These are phyloP conservation scores for Chrysolina oricalcia DNA, from an alignment of 2,888 invertebrate species.

Conservation along the genomic window DNA sequence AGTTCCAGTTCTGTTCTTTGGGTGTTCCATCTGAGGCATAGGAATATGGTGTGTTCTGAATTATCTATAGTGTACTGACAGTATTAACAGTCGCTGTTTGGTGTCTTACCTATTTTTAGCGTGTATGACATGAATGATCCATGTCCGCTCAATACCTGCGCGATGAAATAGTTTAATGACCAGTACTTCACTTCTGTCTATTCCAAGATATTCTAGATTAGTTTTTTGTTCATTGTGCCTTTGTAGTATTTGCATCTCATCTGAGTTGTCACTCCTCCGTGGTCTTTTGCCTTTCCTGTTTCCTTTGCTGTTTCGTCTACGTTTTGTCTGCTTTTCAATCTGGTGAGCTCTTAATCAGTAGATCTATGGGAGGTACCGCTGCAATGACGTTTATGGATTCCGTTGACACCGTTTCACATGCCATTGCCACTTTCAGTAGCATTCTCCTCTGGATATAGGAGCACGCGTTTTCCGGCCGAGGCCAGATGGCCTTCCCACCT, in stretches of 20 bases:
- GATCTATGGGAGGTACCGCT: constrained; percentile 21
- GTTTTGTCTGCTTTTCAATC: neutral
- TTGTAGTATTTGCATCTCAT: neutral
- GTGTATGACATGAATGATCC: constrained; percentile 4
- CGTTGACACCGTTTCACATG: constrained; percentile 24
- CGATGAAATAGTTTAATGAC: constrained; percentile 1
- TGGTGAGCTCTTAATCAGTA: neutral
- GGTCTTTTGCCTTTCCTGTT: neutral
- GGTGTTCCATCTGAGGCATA: no score
- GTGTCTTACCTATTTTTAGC: neutral
- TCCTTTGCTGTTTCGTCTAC: neutral
- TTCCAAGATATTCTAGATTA: neutral
- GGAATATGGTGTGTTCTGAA: no score
- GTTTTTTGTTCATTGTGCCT: constrained; percentile 30
- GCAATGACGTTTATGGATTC: constrained; percentile 27
- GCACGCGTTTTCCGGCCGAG: no score
- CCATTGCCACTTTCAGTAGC: constrained; percentile 1
- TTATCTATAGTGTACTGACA: no score
- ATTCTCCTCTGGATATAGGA: constrained; percentile 24
- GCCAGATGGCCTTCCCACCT: no score
- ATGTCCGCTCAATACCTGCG: constrained; percentile 20
- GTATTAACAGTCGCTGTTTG: neutral
- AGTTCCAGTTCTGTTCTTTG: no score
- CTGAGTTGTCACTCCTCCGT: neutral
- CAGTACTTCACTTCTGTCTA: constrained; percentile 1